Conservation (phyloP, 2,888 invertebrate species). For the Dromius quadrimaculatus region DNA sequence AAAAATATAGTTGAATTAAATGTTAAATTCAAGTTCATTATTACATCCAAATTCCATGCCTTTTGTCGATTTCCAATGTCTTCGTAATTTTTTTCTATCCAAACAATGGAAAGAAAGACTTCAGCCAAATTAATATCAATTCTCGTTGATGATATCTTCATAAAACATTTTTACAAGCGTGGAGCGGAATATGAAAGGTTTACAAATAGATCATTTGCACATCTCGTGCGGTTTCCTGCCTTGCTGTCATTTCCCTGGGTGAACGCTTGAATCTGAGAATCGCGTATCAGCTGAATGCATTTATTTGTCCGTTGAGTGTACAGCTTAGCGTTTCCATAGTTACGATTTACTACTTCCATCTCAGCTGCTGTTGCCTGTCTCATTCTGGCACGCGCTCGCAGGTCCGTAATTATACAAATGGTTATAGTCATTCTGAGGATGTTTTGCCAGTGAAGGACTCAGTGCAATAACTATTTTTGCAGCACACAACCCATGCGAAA, state of each 20-base stretch:
- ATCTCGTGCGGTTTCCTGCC: conserved; percentile 32
- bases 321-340: conserved; percentile 58
- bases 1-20: too few species aligned
- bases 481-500: too few species aligned
- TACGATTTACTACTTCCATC: conserved; percentile 56
- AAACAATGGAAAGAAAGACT: conserved; percentile 3
- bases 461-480: too few species aligned
- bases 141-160: conserved; percentile 7
- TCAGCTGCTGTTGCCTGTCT: conserved; percentile 56
- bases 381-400: conserved; percentile 58
- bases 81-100: too few species aligned
- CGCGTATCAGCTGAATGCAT: conserved; percentile 37
- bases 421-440: too few species aligned
- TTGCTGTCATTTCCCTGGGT: conserved; percentile 4
- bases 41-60: too few species aligned
- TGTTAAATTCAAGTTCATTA: too few species aligned
- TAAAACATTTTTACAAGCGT: conserved; percentile 30
- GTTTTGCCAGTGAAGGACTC: too few species aligned
- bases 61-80: too few species aligned
- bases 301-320: conserved; percentile 50
- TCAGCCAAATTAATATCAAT: conserved; percentile 28
- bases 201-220: conserved; percentile 32
- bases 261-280: neutral
- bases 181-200: neutral
- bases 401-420: too few species aligned